phyloP scores from a whole-genome alignment of 2,888 invertebrate genomes.

The Brachynemurus nebulosus region DNA sequence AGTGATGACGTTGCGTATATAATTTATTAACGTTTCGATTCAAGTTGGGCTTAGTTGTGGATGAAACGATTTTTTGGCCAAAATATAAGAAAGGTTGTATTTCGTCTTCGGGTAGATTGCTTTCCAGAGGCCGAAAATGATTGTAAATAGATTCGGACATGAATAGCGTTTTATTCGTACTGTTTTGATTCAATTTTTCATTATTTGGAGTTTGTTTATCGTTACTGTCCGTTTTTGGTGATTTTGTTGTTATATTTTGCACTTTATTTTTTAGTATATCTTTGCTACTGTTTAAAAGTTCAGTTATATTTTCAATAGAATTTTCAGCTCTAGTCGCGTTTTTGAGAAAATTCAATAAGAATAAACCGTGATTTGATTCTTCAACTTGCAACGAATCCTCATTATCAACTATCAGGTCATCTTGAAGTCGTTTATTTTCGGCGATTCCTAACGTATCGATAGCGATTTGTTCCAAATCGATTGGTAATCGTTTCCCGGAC shows the following conservation, averaged over 20 bases:
- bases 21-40: slow-evolving; percentile 28
- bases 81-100: slow-evolving; percentile 57
- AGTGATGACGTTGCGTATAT: slow-evolving; percentile 25
- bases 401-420: slow-evolving; percentile 36
- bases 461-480: slow-evolving; percentile 21
- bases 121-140: slow-evolving; percentile 47
- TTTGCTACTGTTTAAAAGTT: too few relatives aligned
- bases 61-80: slow-evolving; percentile 45
- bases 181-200: slow-evolving; percentile 32
- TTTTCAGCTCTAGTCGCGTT: not conserved
- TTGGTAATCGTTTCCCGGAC: slow-evolving; percentile 14
- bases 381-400: slow-evolving; percentile 41
- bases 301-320: not conserved
- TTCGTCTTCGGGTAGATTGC: slow-evolving; percentile 47
- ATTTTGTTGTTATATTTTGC: slow-evolving; percentile 21
- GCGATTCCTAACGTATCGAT: slow-evolving; percentile 18
- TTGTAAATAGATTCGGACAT: slow-evolving; percentile 49
- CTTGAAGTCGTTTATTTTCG: slow-evolving; percentile 23
- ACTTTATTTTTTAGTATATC: slow-evolving; percentile 23
- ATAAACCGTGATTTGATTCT: slow-evolving; percentile 38
- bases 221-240: slow-evolving; percentile 20
- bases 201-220: slow-evolving; percentile 18
- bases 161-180: slow-evolving; percentile 38
- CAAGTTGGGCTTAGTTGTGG: slow-evolving; percentile 23
- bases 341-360: slow-evolving; percentile 31